Conservation (phyloP, 2,113 vertebrate genomes). For the Romanogobio albipinnatus region DNA sequence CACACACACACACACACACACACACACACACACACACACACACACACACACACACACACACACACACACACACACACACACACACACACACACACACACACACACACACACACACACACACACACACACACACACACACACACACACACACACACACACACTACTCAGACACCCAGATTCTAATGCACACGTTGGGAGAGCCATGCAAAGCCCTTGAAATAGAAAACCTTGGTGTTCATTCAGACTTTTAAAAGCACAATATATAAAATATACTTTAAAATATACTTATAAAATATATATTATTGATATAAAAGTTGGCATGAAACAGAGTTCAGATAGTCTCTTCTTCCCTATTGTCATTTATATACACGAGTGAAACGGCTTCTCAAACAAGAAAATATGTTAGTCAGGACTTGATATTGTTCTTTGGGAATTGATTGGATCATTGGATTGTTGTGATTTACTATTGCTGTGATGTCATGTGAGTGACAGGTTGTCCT, state of each 20-base stretch:
- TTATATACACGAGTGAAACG: too few relatives aligned
- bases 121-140: conserved; percentile 22
- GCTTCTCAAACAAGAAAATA: too few relatives aligned
- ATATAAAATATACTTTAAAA: too few relatives aligned
- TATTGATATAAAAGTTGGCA: too few relatives aligned
- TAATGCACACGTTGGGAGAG: background rate
- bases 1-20: conserved; percentile 9
- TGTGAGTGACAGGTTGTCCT: too few relatives aligned
- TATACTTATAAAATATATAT: too few relatives aligned
- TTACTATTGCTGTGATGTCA: too few relatives aligned
- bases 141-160: background rate
- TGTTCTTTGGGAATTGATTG: too few relatives aligned
- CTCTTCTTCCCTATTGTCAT: too few relatives aligned
- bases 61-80: background rate
- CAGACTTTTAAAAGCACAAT: background rate
- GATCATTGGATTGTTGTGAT: too few relatives aligned
- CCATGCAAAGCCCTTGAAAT: background rate
- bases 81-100: conserved; percentile 19
- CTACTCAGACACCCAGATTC: background rate
- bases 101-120: conserved; percentile 26
- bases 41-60: background rate
- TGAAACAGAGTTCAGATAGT: too few relatives aligned
- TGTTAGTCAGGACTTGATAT: too few relatives aligned
- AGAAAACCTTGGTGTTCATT: conserved; percentile 4
- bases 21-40: background rate